Evolutionary conservation across 1,140 invertebrate genomes (phyloP), one percentile per base, ranked within the genome.

Genomic region (Mercenaria mercenaria): DNA sequence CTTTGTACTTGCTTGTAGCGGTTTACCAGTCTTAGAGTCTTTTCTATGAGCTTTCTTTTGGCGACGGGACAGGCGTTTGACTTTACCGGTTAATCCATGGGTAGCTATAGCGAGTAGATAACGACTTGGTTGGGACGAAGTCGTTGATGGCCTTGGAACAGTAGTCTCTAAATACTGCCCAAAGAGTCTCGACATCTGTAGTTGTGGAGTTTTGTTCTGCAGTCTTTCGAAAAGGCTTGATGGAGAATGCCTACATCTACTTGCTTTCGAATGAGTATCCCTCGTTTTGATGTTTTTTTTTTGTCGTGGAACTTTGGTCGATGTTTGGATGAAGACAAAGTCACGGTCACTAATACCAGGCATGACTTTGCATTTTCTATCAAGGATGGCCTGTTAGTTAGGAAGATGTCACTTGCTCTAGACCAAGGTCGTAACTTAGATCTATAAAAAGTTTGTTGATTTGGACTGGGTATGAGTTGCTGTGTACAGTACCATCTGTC

Each of bases 1-100:
- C 64, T 26, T 69, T 69, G 64, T 32, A 69, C n/a, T 20, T 69
- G 32, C 18, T 69, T 69, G n/a, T 69, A 69, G 32, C 64, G 64
- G 10, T 8, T 69, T 20, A 11, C 29, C 29, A 32, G 64, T 69
- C 32, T 69, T 69, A 18, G 64, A 26, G 32, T n/a, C 64, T 69
- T 69, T 69, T 4, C 26, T n/a, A 29, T 34, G 1, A n/a, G n/a
- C n/a, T n/a, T n/a, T n/a, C n/a, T n/a, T n/a, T n/a, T n/a, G n/a
- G n/a, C n/a, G n/a, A n/a, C 64, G 8, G 64, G 26, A 32, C 64
- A 32, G 29, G 64, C 64, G 11, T 32, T 69, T 69, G 64, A 69
- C 64, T 34, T 69, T 69, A n/a, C n/a, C n/a, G 43, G 8, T 47
- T 47, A 18, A 47, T 18, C 43, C 43, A 47, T 47, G 43, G 43